phyloP scores from a whole-genome alignment of 2,113 vertebrate species.

The Mormyrus lacerda region DNA sequence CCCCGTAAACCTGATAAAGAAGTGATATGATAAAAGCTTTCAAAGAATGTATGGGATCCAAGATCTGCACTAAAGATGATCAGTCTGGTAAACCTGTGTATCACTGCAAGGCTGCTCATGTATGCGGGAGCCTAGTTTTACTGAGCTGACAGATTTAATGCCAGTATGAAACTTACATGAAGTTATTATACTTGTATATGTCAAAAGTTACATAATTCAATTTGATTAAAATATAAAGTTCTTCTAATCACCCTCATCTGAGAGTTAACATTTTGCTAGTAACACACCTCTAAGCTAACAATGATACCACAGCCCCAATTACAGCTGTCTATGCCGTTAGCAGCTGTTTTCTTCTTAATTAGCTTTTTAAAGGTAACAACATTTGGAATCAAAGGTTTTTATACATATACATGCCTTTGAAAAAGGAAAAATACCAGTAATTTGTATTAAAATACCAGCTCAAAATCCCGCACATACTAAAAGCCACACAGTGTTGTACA shows the following conservation, averaged over 20 bases:
- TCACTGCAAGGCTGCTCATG: neutral
- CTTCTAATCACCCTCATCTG: neutral
- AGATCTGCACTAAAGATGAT: neutral
- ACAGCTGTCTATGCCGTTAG: neutral
- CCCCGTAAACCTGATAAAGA: constrained; percentile 1
- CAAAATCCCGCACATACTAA: neutral
- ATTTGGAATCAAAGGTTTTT: neutral
- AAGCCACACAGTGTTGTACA: neutral
- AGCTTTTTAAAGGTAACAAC: neutral
- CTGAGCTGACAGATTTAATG: neutral
- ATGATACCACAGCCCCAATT: neutral
- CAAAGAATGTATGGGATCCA: neutral
- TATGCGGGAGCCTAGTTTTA: neutral
- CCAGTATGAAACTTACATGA: neutral
- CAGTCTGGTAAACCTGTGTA: neutral
- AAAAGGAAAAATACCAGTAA: neutral
- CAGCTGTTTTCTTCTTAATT: neutral
- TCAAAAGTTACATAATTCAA: neutral
- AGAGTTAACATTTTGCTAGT: neutral
- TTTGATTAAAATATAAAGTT: neutral
- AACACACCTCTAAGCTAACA: neutral
- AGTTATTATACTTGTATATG: neutral
- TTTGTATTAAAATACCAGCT: neutral
- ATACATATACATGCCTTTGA: neutral
- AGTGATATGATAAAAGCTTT: neutral